Conservation (phyloP, 2,113 vertebrate genomes). For the Neotoma lepida region DNA sequence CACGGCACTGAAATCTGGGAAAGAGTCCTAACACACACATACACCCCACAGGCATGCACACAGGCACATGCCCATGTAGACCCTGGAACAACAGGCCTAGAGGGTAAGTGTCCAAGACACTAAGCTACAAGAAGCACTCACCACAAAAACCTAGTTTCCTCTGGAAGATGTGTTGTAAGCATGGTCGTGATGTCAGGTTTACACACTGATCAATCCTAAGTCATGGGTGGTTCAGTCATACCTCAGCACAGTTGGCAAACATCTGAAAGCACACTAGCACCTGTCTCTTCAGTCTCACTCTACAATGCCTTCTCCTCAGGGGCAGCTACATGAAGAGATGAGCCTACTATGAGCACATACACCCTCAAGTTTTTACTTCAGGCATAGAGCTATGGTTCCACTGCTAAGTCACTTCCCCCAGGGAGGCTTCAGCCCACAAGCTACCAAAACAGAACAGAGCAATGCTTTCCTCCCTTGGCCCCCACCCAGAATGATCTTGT, state of each 20-base stretch:
- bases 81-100: background rate
- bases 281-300: background rate
- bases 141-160: background rate
- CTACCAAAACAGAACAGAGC: background rate
- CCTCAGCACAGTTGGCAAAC: background rate
- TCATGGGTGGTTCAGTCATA: background rate
- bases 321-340: background rate
- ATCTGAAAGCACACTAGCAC: background rate
- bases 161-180: background rate
- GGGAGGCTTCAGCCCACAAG: background rate
- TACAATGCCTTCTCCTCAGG: background rate
- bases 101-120: background rate
- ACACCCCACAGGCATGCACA: rapidly evolving
- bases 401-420: background rate
- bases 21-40: background rate
- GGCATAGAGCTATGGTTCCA: rapidly evolving
- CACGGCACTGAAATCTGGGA: background rate
- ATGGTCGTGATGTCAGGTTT: background rate
- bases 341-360: background rate
- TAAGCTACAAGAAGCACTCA: background rate
- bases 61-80: background rate
- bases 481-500: background rate
- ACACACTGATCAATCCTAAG: background rate
- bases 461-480: background rate
- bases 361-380: background rate